Conservation (phyloP, 2,888 invertebrate genomes). For the Oligia fasciuncula region DNA sequence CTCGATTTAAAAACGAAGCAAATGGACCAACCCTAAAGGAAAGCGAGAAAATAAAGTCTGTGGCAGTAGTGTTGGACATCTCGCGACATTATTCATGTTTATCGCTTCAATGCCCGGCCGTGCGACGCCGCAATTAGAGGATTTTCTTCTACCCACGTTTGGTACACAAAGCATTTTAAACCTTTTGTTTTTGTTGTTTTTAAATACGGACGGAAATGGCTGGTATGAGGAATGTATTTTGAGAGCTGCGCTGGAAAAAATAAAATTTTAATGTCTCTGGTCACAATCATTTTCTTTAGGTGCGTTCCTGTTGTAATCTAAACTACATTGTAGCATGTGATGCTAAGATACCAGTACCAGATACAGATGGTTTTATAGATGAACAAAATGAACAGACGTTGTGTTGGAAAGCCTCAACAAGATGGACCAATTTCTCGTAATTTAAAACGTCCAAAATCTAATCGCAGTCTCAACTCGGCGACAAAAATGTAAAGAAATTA, state of each 20-base stretch:
- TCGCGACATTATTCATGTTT: constrained; percentile 88
- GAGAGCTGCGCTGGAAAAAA: constrained; percentile 6
- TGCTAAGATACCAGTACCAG: too few relatives aligned
- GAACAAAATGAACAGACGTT: neutral
- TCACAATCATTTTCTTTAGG: neutral
- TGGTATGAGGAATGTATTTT: constrained; percentile 53
- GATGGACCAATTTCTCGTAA: neutral
- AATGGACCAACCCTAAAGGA: constrained; percentile 44
- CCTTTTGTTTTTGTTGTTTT: constrained; percentile 62
- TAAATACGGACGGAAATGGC: constrained; percentile 57
- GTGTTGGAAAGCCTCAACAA: neutral
- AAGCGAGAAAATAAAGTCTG: constrained; percentile 85
- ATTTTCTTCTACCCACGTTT: constrained; percentile 75
- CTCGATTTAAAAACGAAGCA: constrained; percentile 56
- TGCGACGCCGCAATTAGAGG: constrained; percentile 86
- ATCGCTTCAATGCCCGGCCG: constrained; percentile 76
- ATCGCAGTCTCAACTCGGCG: too few relatives aligned
- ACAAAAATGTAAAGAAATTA: too few relatives aligned
- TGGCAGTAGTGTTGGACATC: constrained; percentile 81
- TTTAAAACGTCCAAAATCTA: too few relatives aligned
- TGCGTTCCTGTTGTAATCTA: neutral
- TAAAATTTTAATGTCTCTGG: neutral
- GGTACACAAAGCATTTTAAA: constrained; percentile 74
- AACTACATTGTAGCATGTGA: neutral
- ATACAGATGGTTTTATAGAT: neutral